Percentiles rank a stretch among this genome's conserved stretches.
phyloP scores from a whole-genome alignment of 2,797 vertebrate genomes.

The Trachurus trachurus region DNA sequence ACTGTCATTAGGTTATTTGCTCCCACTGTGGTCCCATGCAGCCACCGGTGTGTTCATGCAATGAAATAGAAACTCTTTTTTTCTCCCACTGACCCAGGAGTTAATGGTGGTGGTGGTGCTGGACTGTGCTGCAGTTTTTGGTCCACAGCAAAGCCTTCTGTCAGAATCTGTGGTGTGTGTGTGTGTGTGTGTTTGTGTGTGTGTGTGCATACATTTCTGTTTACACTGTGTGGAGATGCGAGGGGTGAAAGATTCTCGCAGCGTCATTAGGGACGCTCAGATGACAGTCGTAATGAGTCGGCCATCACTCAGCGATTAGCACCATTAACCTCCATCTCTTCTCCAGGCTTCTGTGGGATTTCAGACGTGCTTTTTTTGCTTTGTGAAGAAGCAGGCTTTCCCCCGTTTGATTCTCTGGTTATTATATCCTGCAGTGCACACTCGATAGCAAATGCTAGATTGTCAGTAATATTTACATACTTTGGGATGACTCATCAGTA shows the following conservation, averaged over 20 bases:
- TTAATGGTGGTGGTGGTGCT: slow-evolving; percentile 13
- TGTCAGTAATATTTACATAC: not conserved
- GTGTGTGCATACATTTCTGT: slow-evolving; percentile 8
- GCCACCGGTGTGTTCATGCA: slow-evolving; percentile 4
- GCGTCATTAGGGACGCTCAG: slow-evolving; percentile 55
- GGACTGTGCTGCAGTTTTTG: not conserved
- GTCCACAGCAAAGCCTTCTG: not conserved
- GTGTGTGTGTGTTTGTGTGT: not conserved
- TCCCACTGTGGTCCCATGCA: not conserved
- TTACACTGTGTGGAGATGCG: slow-evolving; percentile 24
- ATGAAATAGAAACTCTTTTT: slow-evolving; percentile 18
- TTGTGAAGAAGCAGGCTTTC: not conserved
- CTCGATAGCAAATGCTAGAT: not conserved
- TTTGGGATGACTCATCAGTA: not conserved
- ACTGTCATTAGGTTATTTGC: slow-evolving; percentile 24
- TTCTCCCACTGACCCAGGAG: slow-evolving; percentile 8
- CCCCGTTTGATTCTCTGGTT: not conserved
- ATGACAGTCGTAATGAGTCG: slow-evolving; percentile 58
- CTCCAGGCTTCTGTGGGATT: slow-evolving; percentile 26
- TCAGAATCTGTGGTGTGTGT: not conserved
- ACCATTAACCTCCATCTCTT: slow-evolving; percentile 54
- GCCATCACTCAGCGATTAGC: slow-evolving; percentile 53
- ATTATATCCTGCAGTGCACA: not conserved
- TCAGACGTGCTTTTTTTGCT: slow-evolving; percentile 6
- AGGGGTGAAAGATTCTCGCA: slow-evolving; percentile 28